Conservation (phyloP, 2,888 invertebrate species). For the Bimastos eiseni region DNA sequence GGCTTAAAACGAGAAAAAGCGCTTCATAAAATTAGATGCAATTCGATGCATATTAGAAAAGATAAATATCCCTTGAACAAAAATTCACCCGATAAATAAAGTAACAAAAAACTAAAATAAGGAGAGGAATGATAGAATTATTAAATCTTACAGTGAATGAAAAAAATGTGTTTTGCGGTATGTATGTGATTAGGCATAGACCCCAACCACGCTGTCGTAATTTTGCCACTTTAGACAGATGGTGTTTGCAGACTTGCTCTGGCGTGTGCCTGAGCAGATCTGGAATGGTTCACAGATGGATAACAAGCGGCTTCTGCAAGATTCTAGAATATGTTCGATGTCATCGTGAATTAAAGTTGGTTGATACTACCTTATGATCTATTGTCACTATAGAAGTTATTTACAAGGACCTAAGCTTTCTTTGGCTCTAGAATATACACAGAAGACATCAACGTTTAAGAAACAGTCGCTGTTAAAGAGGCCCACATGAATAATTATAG, state of each 20-base stretch:
- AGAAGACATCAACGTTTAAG: background rate
- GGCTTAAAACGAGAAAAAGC: too few relatives aligned
- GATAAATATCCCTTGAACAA: too few relatives aligned
- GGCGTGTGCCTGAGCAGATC: background rate
- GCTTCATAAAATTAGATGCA: too few relatives aligned
- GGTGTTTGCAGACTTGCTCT: background rate
- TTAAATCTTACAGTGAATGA: background rate
- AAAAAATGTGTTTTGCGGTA: background rate
- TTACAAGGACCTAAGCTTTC: background rate
- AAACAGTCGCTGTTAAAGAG: background rate
- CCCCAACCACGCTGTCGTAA: background rate
- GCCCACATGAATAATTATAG: background rate
- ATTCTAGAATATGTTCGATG: background rate
- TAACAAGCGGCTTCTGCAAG: background rate
- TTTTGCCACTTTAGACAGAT: background rate
- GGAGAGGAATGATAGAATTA: background rate
- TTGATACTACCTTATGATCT: background rate
- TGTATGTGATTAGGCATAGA: background rate
- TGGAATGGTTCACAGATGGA: background rate
- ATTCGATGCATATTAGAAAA: too few relatives aligned
- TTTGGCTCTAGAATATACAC: background rate
- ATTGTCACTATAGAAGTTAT: background rate
- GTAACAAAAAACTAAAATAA: too few relatives aligned
- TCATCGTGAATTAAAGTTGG: background rate
- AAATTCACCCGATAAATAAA: too few relatives aligned